phyloP scores from a whole-genome alignment of 1,140 invertebrate genomes.

The Euglossa dilemma region DNA sequence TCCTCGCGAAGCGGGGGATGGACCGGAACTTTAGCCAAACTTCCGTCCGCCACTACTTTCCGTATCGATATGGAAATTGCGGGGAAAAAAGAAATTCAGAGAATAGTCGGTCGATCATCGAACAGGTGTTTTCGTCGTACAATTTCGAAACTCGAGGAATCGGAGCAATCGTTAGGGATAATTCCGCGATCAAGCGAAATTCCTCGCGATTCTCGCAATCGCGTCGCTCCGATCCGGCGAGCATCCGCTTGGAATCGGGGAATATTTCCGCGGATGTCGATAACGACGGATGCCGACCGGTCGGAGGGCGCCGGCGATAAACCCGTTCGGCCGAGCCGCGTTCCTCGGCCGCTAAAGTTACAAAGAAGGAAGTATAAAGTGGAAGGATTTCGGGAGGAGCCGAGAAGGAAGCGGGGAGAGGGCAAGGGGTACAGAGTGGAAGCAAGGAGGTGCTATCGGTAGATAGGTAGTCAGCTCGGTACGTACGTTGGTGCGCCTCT shows the following conservation, averaged over 20 bases:
- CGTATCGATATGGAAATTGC: conserved; percentile 34
- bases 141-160: not conserved
- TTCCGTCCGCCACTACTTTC: conserved; percentile 25
- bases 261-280: not conserved
- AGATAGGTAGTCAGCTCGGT: conserved; percentile 68
- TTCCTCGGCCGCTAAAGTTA: conserved; percentile 20
- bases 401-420: not conserved
- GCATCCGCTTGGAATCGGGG: not conserved
- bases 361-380: conserved; percentile 30
- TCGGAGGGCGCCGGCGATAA: not conserved
- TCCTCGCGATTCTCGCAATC: too few species aligned
- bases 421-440: conserved; percentile 15
- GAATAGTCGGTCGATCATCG: not conserved
- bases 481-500: conserved; percentile 61
- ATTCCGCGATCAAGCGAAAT: not conserved
- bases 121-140: conserved; percentile 36
- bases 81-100: too few species aligned
- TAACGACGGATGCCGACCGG: not conserved
- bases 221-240: not conserved
- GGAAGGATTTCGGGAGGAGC: conserved; percentile 33
- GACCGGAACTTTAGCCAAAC: conserved; percentile 28
- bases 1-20: not conserved
- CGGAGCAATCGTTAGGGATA: not conserved
- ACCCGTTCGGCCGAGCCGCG: not conserved
- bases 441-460: conserved; percentile 60